phyloP scores from a whole-genome alignment of 2,888 invertebrate species.

The Dioctria linearis region DNA sequence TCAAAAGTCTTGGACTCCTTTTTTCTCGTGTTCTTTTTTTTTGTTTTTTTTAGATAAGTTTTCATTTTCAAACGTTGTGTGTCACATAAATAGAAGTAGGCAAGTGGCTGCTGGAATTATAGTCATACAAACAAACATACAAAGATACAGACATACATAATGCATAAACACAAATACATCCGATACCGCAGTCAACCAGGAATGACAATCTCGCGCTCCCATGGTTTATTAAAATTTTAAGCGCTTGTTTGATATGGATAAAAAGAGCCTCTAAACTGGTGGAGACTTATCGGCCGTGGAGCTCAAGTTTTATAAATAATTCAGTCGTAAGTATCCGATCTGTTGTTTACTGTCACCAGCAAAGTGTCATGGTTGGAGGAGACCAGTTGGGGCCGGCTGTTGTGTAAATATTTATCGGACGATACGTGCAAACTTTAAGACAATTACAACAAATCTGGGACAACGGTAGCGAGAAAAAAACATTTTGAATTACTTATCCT shows the following conservation, averaged over 20 bases:
- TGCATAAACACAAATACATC: no score
- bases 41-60: conserved; percentile 17
- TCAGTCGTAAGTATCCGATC: conserved; percentile 15
- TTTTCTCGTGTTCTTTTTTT: not conserved
- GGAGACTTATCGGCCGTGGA: conserved; percentile 31
- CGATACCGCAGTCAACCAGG: conserved; percentile 30
- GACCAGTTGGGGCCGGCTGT: conserved; percentile 6
- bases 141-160: no score
- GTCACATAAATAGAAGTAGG: conserved; percentile 40
- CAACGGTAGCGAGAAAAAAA: conserved; percentile 31
- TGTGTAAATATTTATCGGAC: conserved; percentile 13
- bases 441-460: conserved; percentile 40
- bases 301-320: conserved; percentile 39
- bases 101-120: conserved; percentile 48
- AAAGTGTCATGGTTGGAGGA: not conserved
- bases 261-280: not conserved
- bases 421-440: conserved; percentile 28
- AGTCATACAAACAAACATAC: no score
- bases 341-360: conserved; percentile 16
- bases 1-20: not conserved
- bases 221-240: conserved; percentile 45
- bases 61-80: conserved; percentile 29
- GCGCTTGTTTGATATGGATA: conserved; percentile 15
- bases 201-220: conserved; percentile 34
- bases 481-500: conserved; percentile 27